Evolutionary conservation across 2,797 vertebrate species (phyloP).

Genomic region (Lithobates pipiens): DNA sequence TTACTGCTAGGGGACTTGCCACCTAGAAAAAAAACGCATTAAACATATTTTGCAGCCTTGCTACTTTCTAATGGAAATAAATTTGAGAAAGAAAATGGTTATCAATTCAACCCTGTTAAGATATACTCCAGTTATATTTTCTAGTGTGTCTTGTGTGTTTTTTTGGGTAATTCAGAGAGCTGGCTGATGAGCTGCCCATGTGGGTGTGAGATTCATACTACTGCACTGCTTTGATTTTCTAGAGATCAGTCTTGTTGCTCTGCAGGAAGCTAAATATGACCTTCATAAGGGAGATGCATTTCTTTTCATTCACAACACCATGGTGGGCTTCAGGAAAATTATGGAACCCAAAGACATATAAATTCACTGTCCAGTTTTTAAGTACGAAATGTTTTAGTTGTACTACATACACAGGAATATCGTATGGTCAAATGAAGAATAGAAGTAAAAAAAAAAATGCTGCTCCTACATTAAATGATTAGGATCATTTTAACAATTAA

Average conservation of each 20-base stretch:
- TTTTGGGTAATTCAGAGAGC: background rate
- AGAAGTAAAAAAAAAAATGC: background rate
- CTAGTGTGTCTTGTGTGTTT: too few species aligned
- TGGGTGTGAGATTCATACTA: background rate
- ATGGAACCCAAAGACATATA: background rate
- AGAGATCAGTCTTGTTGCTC: background rate
- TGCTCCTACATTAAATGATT: too few species aligned
- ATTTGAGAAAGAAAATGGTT: too few species aligned
- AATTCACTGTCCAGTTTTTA: background rate
- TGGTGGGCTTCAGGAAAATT: background rate
- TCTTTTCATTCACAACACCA: background rate
- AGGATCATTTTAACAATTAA: too few species aligned
- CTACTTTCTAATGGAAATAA: too few species aligned
- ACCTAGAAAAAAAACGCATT: too few species aligned
- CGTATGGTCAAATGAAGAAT: background rate
- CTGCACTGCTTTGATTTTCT: background rate
- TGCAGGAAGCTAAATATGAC: background rate
- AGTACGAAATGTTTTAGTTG: background rate
- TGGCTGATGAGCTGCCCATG: background rate
- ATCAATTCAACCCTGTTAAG: too few species aligned
- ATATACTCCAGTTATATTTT: too few species aligned
- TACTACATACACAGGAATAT: too few species aligned
- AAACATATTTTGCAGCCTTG: too few species aligned
- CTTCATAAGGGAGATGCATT: background rate
- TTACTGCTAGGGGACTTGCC: too few species aligned